Conservation (phyloP, 37 sponge, comb jelly and placozoan species). For the Diacarnus erythraeanus region DNA sequence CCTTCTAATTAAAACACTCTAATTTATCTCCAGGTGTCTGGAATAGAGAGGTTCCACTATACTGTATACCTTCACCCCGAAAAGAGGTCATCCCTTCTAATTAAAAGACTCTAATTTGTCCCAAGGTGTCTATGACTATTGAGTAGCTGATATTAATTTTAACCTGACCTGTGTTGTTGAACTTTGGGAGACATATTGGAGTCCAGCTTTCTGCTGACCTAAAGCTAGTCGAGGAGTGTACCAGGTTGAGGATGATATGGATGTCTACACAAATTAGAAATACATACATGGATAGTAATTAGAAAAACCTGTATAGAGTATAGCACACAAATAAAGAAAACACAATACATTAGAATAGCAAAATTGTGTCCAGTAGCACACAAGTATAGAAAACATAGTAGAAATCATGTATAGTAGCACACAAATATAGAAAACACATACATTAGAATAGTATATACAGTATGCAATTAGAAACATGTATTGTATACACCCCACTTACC, state of each 20-base stretch:
- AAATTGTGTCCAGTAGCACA: not conserved
- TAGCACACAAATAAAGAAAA: not conserved
- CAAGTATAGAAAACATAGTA: not conserved
- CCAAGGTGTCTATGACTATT: no score
- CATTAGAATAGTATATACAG: not conserved
- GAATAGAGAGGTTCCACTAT: not conserved
- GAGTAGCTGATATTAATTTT: no score
- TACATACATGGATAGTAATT: not conserved
- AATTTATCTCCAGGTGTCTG: no score
- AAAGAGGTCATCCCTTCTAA: no score
- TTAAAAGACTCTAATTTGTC: no score
- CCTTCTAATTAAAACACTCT: no score
- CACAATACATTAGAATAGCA: not conserved
- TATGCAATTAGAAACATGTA: not conserved
- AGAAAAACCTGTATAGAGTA: not conserved
- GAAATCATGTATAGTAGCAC: no score
- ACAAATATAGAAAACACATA: not conserved
- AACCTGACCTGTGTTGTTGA: conserved; percentile 59
- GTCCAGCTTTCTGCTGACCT: conserved; percentile 83
- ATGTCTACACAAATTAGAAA: conserved; percentile 46
- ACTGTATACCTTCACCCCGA: no score
- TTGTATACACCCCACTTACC: conserved; percentile 21
- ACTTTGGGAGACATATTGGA: conserved; percentile 92
- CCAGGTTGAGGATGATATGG: conserved; percentile 87
- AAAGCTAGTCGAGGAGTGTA: conserved; percentile 85